Conservation (phyloP, 2,888 invertebrate species). For the Drosophila koepferae region DNA sequence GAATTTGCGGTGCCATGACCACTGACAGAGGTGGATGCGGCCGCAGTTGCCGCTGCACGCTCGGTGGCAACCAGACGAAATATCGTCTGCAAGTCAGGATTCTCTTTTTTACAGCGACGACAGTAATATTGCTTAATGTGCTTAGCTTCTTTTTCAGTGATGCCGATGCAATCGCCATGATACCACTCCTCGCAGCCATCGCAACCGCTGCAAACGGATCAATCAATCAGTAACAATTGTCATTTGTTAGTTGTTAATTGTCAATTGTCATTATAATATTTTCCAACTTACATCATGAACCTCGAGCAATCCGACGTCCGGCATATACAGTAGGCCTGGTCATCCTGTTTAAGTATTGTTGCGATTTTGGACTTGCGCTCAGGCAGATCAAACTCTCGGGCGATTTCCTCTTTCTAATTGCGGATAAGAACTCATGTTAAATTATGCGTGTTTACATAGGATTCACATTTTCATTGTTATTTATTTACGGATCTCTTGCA, state of each 20-base stretch:
- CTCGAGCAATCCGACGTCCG: constrained; percentile 96
- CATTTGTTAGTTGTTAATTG: no score
- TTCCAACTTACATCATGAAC: constrained; percentile 95
- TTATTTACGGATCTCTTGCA: constrained; percentile 81
- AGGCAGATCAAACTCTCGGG: constrained; percentile 94
- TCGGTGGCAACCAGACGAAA: constrained; percentile 83
- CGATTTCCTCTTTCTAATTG: constrained; percentile 92
- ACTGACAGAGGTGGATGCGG: constrained; percentile 18
- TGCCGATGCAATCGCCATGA: constrained; percentile 98
- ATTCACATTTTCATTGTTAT: not conserved
- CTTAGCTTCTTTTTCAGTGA: constrained; percentile 96
- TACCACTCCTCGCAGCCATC: constrained; percentile 99
- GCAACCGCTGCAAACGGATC: constrained; percentile 89
- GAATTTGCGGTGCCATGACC: constrained; percentile 11
- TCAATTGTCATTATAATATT: not conserved
- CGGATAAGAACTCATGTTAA: constrained; percentile 6
- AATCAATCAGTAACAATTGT: no score
- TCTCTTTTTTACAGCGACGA: constrained; percentile 92
- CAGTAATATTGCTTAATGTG: constrained; percentile 97
- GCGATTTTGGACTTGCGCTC: constrained; percentile 96
- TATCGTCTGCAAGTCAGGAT: constrained; percentile 90
- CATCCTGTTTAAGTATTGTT: constrained; percentile 93
- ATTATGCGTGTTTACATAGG: not conserved
- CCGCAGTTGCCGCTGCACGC: constrained; percentile 50
- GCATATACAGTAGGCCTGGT: constrained; percentile 97